Conservation (phyloP, 2,888 invertebrate species). For the Caenorhabditis drosophilae region DNA sequence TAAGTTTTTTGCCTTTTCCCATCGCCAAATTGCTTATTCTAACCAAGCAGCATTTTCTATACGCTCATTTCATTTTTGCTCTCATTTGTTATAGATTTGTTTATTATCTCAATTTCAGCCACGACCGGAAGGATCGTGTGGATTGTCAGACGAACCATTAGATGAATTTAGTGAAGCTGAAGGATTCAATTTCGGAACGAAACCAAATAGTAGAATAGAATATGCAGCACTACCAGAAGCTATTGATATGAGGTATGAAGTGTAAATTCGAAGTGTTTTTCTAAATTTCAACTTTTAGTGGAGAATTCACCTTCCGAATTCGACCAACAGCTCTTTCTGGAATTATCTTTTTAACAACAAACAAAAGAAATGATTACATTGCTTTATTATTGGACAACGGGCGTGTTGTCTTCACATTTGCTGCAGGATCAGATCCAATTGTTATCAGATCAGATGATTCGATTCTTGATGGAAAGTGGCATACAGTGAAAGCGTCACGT, state of each 20-base stretch:
- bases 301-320: constrained; percentile 80
- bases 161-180: constrained; percentile 54
- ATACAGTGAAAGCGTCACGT: constrained; percentile 60
- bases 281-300: constrained; percentile 33
- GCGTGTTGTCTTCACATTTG: constrained; percentile 81
- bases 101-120: constrained; percentile 41
- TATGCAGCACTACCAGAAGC: constrained; percentile 64
- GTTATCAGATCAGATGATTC: constrained; percentile 40
- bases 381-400: constrained; percentile 87
- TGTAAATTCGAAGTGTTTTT: background rate
- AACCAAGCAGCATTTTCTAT: too few species aligned
- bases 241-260: constrained; percentile 53
- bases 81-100: too few species aligned
- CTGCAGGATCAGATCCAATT: constrained; percentile 78
- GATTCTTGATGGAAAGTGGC: constrained; percentile 67
- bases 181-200: constrained; percentile 70
- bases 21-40: too few species aligned
- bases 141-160: constrained; percentile 52
- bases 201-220: constrained; percentile 69
- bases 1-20: too few species aligned
- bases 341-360: constrained; percentile 81
- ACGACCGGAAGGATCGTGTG: constrained; percentile 52
- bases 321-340: constrained; percentile 82
- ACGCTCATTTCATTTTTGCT: too few species aligned
- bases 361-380: constrained; percentile 78